Conservation (phyloP, 2,113 vertebrate genomes). For the Talpa occidentalis region DNA sequence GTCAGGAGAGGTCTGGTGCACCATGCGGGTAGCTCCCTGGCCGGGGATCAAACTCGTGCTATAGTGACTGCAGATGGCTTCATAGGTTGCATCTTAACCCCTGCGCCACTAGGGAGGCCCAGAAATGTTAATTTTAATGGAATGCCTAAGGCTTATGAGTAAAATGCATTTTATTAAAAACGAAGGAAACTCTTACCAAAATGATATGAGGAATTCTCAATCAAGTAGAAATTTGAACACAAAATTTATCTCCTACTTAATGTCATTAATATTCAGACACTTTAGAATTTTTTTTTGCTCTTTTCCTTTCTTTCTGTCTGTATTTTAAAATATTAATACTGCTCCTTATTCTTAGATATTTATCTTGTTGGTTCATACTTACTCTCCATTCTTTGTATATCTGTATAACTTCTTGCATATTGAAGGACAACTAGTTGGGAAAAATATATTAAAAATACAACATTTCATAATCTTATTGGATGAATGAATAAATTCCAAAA, state of each 20-base stretch:
- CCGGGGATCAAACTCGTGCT: no score
- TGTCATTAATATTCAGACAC: background rate
- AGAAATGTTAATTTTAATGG: constrained; percentile 13
- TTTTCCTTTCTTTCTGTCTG: background rate
- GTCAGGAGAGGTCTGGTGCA: no score
- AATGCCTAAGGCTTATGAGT: background rate
- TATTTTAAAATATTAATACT: background rate
- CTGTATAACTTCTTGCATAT: background rate
- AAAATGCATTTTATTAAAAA: background rate
- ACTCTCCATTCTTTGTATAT: background rate
- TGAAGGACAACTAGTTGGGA: background rate
- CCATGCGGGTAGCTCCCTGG: no score
- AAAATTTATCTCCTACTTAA: background rate
- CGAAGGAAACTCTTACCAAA: background rate
- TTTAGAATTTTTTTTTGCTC: background rate
- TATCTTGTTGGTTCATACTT: background rate
- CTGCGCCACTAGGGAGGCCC: no score
- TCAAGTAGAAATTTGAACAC: background rate
- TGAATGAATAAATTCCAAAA: constrained; percentile 27
- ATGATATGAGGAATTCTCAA: background rate
- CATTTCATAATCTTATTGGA: background rate
- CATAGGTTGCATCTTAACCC: no score
- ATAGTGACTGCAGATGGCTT: no score
- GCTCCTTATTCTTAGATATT: background rate
- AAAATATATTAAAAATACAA: background rate